Conservation (phyloP, 2,888 invertebrate species). For the Bugula neritina region DNA sequence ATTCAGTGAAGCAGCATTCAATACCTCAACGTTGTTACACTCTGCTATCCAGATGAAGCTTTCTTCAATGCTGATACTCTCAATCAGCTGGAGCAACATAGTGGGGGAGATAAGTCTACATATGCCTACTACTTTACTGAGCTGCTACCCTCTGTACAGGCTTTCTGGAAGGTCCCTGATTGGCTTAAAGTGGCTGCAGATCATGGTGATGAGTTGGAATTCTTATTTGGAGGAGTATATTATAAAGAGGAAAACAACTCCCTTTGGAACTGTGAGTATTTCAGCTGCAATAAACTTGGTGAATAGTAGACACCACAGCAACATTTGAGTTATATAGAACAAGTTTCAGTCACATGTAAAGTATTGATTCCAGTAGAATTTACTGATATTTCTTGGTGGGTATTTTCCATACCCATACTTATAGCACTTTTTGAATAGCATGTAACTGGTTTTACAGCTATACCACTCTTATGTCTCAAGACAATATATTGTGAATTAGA, state of each 20-base stretch:
- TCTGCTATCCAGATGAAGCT: neutral
- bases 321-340: neutral
- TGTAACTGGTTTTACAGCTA: too few relatives aligned
- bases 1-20: too few relatives aligned
- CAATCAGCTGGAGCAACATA: conserved; percentile 2
- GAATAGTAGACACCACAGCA: too few relatives aligned
- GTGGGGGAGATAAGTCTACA: conserved; percentile 5
- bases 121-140: conserved; percentile 24
- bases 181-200: neutral
- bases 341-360: neutral
- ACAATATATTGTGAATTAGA: too few relatives aligned
- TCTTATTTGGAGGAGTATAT: conserved; percentile 1
- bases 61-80: conserved; percentile 13
- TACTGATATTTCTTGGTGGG: too few relatives aligned
- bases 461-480: too few relatives aligned
- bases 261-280: neutral
- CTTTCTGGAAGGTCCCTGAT: conserved; percentile 3
- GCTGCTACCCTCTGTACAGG: neutral
- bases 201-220: neutral
- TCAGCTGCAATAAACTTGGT: neutral
- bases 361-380: neutral
- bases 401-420: too few relatives aligned
- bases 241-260: neutral
- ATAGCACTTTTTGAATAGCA: too few relatives aligned
- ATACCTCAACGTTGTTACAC: too few relatives aligned